phyloP scores from a whole-genome alignment of 2,888 invertebrate genomes.

The Tachina lurida region DNA sequence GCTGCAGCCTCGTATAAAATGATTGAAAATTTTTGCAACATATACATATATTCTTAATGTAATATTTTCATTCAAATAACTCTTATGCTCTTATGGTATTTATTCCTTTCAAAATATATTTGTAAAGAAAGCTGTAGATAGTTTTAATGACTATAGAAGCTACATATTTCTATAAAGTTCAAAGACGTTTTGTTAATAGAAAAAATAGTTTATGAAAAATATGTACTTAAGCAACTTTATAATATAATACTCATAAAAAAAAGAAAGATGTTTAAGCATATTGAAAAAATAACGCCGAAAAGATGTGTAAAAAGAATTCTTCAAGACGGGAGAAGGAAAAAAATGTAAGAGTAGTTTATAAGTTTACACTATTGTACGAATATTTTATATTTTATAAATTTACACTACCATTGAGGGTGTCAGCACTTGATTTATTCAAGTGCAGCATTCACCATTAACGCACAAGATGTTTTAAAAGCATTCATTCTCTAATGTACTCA shows the following conservation, averaged over 20 bases:
- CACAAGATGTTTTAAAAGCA: neutral
- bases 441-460: neutral
- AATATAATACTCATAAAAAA: neutral
- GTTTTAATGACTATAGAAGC: neutral
- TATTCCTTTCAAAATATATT: neutral
- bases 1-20: too few species aligned
- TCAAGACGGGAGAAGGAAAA: conserved; percentile 3
- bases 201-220: conserved; percentile 11
- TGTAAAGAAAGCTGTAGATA: conserved; percentile 18
- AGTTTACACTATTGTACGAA: neutral
- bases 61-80: too few species aligned
- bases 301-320: neutral
- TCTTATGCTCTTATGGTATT: too few species aligned
- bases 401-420: conserved; percentile 10
- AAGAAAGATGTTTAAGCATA: too few species aligned
- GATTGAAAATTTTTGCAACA: too few species aligned
- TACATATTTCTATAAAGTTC: conserved; percentile 21
- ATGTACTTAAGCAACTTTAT: neutral
- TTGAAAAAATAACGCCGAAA: neutral
- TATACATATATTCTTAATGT: too few species aligned
- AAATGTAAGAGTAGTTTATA: neutral
- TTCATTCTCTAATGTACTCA: conserved; percentile 2
- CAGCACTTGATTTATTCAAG: conserved; percentile 30
- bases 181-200: conserved; percentile 31
- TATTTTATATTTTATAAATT: too few species aligned